A percentile compares a stretch with the other conserved stretches of the same genome.
Conservation (phyloP, 2,113 vertebrate genomes). For the Campylorhamphus procurvoides region DNA sequence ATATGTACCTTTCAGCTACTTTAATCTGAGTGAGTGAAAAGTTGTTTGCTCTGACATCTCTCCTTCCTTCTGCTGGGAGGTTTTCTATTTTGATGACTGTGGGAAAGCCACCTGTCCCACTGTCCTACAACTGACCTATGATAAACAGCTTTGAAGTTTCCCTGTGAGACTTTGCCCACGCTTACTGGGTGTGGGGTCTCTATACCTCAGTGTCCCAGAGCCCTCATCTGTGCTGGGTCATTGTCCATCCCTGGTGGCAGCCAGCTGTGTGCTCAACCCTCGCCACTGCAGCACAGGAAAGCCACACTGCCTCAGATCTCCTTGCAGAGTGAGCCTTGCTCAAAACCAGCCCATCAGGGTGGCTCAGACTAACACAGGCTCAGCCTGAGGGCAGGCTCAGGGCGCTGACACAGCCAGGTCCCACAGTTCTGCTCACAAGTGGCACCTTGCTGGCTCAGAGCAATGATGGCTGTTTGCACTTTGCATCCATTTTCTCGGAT, state of each 20-base stretch:
- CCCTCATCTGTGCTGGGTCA: background rate
- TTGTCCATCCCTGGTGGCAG: background rate
- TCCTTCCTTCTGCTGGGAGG: background rate
- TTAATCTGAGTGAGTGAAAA: background rate
- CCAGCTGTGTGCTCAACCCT: background rate
- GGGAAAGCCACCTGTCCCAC: background rate
- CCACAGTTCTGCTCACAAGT: background rate
- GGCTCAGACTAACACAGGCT: background rate
- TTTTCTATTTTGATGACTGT: background rate
- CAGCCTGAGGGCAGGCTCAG: background rate
- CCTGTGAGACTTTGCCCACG: background rate
- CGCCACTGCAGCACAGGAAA: background rate
- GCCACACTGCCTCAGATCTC: background rate
- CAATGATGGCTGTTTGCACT: background rate
- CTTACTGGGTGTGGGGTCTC: background rate
- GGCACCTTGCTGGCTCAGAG: background rate
- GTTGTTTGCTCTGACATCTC: background rate
- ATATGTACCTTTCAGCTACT: background rate
- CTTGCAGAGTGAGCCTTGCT: background rate
- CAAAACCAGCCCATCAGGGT: background rate
- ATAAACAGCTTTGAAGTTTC: background rate
- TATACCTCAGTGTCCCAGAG: background rate
- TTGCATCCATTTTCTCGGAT: background rate
- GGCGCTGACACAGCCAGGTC: background rate
- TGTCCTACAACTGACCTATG: background rate